These are phyloP conservation scores for Amyelois transitella DNA, from an alignment of 1,140 invertebrate species.

Conservation along the genomic window DNA sequence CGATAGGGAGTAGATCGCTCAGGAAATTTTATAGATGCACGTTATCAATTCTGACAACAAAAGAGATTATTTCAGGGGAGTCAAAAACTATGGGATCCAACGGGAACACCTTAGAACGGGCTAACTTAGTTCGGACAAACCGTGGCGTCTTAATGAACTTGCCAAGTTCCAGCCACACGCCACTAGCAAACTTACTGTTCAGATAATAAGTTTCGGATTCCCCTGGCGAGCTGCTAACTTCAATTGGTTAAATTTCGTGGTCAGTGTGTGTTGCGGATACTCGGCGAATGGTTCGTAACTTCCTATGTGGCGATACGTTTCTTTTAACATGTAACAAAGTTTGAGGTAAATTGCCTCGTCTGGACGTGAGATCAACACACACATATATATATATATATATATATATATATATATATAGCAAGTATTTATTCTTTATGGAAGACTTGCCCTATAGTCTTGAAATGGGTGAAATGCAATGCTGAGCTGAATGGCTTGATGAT, in stretches of 20 bases:
- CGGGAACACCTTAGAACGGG: background rate
- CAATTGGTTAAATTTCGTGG: constrained; percentile 17
- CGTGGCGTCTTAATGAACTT: constrained; percentile 56
- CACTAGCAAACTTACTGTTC: constrained; percentile 19
- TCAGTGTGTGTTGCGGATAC: constrained; percentile 16
- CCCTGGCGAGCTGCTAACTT: constrained; percentile 4
- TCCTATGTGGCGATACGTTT: background rate
- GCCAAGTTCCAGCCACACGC: constrained; percentile 28
- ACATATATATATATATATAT: no score
- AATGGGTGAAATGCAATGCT: no score
- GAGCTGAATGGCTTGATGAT: no score
- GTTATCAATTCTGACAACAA: no score
- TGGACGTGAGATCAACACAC: background rate
- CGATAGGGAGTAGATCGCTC: no score
- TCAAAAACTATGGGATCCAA: background rate
- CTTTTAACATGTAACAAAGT: background rate
- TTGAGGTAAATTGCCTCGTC: background rate
- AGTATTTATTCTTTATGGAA: no score
- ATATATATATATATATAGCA: no score
- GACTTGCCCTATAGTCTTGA: no score
- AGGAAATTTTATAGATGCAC: no score
- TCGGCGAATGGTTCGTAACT: background rate
- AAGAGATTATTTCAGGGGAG: no score
- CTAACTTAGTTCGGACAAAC: constrained; percentile 36
- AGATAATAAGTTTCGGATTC: constrained; percentile 24